phyloP scores from a whole-genome alignment of 2,888 invertebrate species.

The Allygus modestus region DNA sequence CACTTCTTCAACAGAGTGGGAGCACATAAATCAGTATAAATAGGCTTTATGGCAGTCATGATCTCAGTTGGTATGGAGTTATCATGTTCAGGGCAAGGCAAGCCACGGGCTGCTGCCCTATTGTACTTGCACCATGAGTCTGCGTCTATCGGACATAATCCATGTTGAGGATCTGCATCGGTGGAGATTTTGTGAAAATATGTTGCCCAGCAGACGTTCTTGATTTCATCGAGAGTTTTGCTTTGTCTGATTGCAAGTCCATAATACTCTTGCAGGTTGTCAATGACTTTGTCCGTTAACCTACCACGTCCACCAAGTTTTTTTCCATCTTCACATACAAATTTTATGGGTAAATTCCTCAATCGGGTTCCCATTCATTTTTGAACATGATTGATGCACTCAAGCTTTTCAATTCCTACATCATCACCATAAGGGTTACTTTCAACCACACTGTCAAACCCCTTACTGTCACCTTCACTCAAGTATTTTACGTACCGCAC shows the following conservation, averaged over 20 bases:
- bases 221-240: constrained; percentile 38
- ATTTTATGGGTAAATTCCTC: neutral
- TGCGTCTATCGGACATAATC: constrained; percentile 30
- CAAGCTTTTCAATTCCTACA: constrained; percentile 27
- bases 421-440: constrained; percentile 26
- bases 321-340: constrained; percentile 8
- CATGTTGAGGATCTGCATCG: constrained; percentile 44
- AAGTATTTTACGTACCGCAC: constrained; percentile 50
- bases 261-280: constrained; percentile 47
- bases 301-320: constrained; percentile 28
- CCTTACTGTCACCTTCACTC: constrained; percentile 35
- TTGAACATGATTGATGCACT: constrained; percentile 52
- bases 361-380: constrained; percentile 49
- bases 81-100: constrained; percentile 41
- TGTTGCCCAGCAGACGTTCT: constrained; percentile 46
- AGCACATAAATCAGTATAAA: constrained; percentile 39
- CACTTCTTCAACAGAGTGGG: constrained; percentile 45
- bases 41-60: constrained; percentile 47
- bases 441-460: constrained; percentile 34
- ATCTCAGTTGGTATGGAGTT: constrained; percentile 15
- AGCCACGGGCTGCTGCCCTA: constrained; percentile 39
- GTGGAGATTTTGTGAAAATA: constrained; percentile 38
- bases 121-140: constrained; percentile 45
- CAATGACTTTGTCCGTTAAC: constrained; percentile 39
- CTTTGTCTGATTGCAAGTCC: constrained; percentile 3